A percentile compares a stretch with the other conserved stretches of the same genome.
phyloP scores from a whole-genome alignment of 2,888 invertebrate genomes.

The Sesamia inferens region DNA sequence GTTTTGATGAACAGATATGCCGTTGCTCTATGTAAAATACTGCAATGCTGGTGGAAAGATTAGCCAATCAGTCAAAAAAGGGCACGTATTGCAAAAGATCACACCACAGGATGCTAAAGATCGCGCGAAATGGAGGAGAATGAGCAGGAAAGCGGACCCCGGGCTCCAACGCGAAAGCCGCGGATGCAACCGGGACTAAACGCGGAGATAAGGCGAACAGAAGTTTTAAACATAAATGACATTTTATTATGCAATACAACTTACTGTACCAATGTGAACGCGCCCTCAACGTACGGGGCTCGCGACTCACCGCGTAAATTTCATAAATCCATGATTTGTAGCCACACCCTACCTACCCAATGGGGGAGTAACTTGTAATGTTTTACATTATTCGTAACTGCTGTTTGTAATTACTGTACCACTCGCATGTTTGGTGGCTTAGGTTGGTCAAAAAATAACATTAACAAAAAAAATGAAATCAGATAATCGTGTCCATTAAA shows the following conservation, averaged over 20 bases:
- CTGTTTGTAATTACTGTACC: slow-evolving; percentile 9
- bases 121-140: too few relatives aligned
- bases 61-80: too few relatives aligned
- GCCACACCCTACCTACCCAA: slow-evolving; percentile 23
- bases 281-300: slow-evolving; percentile 8
- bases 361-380: slow-evolving; percentile 38
- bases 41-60: not conserved
- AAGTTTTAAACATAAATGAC: too few relatives aligned
- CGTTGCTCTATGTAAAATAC: too few relatives aligned
- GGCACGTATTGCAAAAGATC: not conserved
- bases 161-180: too few relatives aligned
- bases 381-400: slow-evolving; percentile 8
- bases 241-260: too few relatives aligned
- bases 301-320: slow-evolving; percentile 42
- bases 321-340: slow-evolving; percentile 67
- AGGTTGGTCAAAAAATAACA: not conserved
- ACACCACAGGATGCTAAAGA: too few relatives aligned
- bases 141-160: too few relatives aligned
- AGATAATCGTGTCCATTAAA: not conserved
- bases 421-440: slow-evolving; percentile 7
- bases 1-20: too few relatives aligned
- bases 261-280: slow-evolving; percentile 11
- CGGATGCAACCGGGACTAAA: too few relatives aligned
- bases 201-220: too few relatives aligned
- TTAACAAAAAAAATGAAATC: not conserved